A percentile compares a stretch with the other conserved stretches of the same genome.
Conservation (phyloP, 2,797 vertebrate species). For the Kryptopterus vitreolus region DNA sequence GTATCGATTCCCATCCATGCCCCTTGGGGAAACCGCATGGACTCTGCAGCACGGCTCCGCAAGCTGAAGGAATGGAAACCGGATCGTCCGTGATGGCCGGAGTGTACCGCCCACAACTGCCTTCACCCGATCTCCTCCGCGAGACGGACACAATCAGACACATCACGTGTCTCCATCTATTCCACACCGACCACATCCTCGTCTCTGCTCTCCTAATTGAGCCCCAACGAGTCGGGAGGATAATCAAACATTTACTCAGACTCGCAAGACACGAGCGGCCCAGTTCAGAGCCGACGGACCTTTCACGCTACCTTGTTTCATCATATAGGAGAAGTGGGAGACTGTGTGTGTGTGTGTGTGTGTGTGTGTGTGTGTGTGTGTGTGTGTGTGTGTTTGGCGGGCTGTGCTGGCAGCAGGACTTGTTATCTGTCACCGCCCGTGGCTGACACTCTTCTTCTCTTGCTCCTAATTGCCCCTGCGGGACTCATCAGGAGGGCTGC, state of each 20-base stretch:
- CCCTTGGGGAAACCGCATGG: constrained; percentile 49
- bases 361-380: constrained; percentile 25
- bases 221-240: not conserved
- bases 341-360: not conserved
- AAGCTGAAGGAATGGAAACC: constrained; percentile 47
- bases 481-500: constrained; percentile 69
- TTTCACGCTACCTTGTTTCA: constrained; percentile 53
- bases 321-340: constrained; percentile 52
- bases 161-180: constrained; percentile 51
- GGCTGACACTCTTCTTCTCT: constrained; percentile 74
- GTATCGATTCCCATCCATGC: constrained; percentile 55
- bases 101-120: constrained; percentile 53
- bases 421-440: constrained; percentile 60
- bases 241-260: constrained; percentile 46
- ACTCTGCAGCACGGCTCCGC: constrained; percentile 50
- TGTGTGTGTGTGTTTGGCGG: constrained; percentile 43
- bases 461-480: constrained; percentile 76
- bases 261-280: not conserved
- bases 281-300: not conserved
- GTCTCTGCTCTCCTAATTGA: constrained; percentile 10
- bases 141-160: constrained; percentile 44
- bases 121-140: constrained; percentile 48
- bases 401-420: constrained; percentile 53
- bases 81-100: constrained; percentile 47
- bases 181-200: not conserved